These are phyloP conservation scores for Lochmaea capreae DNA, from an alignment of 2,888 invertebrate species.

Conservation along the genomic window DNA sequence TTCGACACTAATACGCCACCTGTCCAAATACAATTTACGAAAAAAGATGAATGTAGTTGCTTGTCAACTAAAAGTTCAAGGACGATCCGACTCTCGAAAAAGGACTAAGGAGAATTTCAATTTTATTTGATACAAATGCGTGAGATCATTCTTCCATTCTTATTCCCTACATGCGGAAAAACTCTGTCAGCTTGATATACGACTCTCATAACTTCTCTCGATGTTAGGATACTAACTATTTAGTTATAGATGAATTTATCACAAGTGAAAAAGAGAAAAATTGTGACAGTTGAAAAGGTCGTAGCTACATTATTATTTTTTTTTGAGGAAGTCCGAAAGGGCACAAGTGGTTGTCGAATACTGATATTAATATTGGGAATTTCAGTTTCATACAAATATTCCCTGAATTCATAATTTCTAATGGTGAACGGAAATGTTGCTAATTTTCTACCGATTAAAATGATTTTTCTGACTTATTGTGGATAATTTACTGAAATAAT, in stretches of 20 bases:
- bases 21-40: conserved; percentile 24
- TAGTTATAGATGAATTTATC: conserved; percentile 36
- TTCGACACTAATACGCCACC: conserved; percentile 7
- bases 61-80: conserved; percentile 36
- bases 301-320: conserved; percentile 21
- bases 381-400: not conserved
- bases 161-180: conserved; percentile 39
- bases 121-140: conserved; percentile 41
- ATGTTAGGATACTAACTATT: conserved; percentile 33
- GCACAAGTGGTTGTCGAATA: not conserved
- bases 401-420: too few relatives aligned
- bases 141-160: conserved; percentile 37
- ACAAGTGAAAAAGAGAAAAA: conserved; percentile 24
- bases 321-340: conserved; percentile 17
- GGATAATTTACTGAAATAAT: too few relatives aligned
- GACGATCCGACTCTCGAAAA: conserved; percentile 38
- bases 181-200: conserved; percentile 39
- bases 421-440: too few relatives aligned
- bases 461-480: too few relatives aligned
- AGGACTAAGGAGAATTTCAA: conserved; percentile 39
- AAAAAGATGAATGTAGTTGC: conserved; percentile 35
- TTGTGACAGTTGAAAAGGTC: conserved; percentile 25
- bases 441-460: too few relatives aligned
- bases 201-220: conserved; percentile 25
- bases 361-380: not conserved